These are phyloP conservation scores for Sarotherodon lohbergeri DNA, from an alignment of 2,113 vertebrate species.

Conservation along the genomic window DNA sequence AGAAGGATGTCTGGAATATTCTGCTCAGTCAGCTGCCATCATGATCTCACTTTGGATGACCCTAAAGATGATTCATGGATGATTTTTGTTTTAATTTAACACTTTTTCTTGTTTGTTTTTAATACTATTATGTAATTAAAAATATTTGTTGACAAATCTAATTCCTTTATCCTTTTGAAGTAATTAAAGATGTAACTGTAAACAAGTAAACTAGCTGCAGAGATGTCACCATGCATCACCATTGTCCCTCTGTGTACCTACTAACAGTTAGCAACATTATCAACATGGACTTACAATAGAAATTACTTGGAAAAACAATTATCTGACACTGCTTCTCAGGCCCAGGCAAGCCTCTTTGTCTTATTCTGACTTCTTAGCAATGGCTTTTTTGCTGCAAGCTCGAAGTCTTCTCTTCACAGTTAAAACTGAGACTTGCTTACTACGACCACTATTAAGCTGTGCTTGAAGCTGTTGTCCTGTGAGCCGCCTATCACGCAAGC, in stretches of 20 bases:
- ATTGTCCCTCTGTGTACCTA: rapidly evolving
- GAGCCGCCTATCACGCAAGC: rapidly evolving
- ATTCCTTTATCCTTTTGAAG: not conserved
- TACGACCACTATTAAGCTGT: rapidly evolving
- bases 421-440: not conserved
- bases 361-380: too few relatives aligned
- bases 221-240: not conserved
- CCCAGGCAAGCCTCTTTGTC: too few relatives aligned
- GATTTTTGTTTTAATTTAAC: not conserved
- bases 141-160: not conserved
- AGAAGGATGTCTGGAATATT: not conserved
- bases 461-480: not conserved
- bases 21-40: not conserved
- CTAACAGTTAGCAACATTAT: not conserved
- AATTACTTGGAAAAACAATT: not conserved
- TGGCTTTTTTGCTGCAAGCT: not conserved
- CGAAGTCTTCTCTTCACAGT: not conserved
- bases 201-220: not conserved
- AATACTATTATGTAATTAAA: not conserved
- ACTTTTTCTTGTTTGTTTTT: not conserved
- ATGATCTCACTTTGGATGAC: not conserved
- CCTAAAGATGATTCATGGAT: not conserved
- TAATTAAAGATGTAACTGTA: not conserved
- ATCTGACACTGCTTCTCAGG: not conserved
- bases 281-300: not conserved